Base-by-base conservation (phyloP, 2,888 invertebrate genomes). In the Caenorhabditis wallacei region DNA sequence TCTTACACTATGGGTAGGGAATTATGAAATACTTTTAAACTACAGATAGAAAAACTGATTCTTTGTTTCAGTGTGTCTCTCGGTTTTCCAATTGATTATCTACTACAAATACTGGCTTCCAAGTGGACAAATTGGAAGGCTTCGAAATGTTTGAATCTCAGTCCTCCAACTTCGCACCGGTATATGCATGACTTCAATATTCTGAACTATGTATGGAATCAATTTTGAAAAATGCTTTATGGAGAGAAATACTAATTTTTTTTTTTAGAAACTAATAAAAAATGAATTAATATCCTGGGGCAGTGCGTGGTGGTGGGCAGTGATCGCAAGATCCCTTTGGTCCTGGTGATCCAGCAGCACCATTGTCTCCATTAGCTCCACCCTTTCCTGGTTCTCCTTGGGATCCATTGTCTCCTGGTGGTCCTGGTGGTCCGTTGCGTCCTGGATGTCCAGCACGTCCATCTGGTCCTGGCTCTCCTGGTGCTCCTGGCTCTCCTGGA, bases 381-480 rank as follows among this genome's bases (percentile, higher is more conserved):
- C 85, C 84, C 53, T 85, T 85, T 85, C 87, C 88, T 56, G 87
- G 82, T 37, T 81, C 84, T 84, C 86, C 86, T 57, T 78, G 84
- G 4, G 56, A 30, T 84, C 86, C 86, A 46, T 85, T 79, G 69
- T 80, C 78, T 84, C 84, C 84, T 83, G 79, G 83, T 64, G 79
- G 80, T 80, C 85, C 86, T 70, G 84, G 81, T 84, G 83, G 84
- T 76, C 86, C 86, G 16, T 35, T 66, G 48, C 85, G 81, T 84
- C 88, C 88, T 72, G 85, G 81, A 51, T 80, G 84, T 79, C 88
- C 88, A 26, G 85, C 82, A 57, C 80, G 72, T 80, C 87, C 87
- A 48, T 84, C 85, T 63, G 79, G 75, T 83, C 88, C 88, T 51
- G 74, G 48, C 64, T 84, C 79, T 75, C 88, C 88, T 76, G 84